A percentile compares a stretch with the other conserved stretches of the same genome.
Evolutionary conservation across 2,113 vertebrate genomes (phyloP).

Genomic region (Sorex fumeus): DNA sequence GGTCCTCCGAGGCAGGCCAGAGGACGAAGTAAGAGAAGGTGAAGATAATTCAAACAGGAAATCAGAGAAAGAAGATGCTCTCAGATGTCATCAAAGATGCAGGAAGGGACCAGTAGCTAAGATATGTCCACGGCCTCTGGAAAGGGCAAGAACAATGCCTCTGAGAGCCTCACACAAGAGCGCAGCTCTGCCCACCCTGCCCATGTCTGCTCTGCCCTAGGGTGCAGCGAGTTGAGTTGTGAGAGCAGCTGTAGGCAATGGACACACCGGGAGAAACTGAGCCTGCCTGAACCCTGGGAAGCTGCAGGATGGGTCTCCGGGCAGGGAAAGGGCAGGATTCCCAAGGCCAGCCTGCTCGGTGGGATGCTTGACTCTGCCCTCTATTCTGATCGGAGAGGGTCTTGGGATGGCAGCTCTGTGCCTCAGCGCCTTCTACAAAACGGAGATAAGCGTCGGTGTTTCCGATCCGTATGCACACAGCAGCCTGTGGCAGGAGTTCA

Average conservation of each 20-base stretch:
- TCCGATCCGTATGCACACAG: not conserved
- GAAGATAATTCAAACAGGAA: not conserved
- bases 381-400: not conserved
- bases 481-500: not conserved
- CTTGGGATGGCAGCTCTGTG: not conserved
- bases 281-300: not conserved
- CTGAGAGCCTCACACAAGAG: not conserved
- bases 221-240: too few species aligned
- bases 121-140: too few species aligned
- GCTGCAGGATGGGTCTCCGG: not conserved
- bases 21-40: not conserved
- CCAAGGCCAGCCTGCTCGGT: not conserved
- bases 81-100: not conserved
- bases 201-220: too few species aligned
- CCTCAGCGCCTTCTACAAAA: not conserved
- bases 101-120: accelerated
- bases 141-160: not conserved
- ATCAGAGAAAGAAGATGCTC: not conserved
- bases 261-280: not conserved
- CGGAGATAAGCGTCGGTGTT: not conserved
- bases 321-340: not conserved
- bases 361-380: not conserved
- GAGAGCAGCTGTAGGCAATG: too few species aligned
- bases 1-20: not conserved
- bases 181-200: too few species aligned